These are phyloP conservation scores for Aleiodes testaceus DNA, from an alignment of 2,888 invertebrate species.

Conservation along the genomic window DNA sequence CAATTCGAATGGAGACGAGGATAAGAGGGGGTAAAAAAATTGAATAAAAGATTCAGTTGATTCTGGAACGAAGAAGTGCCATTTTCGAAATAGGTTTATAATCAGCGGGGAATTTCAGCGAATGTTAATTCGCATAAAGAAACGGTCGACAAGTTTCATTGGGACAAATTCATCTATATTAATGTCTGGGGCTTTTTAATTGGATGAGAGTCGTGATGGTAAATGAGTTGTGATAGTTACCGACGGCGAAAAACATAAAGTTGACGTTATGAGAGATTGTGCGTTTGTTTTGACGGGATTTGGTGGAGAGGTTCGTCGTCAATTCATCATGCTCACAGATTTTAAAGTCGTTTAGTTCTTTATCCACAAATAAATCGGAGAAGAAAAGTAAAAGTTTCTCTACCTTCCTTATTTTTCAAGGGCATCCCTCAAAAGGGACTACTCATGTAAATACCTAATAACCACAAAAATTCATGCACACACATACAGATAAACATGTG, in stretches of 20 bases:
- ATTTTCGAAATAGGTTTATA: not conserved
- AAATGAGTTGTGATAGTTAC: slow-evolving; percentile 33
- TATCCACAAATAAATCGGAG: too few relatives aligned
- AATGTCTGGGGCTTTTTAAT: slow-evolving; percentile 47
- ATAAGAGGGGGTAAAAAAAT: slow-evolving; percentile 41
- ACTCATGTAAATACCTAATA: too few relatives aligned
- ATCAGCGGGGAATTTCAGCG: slow-evolving; percentile 21
- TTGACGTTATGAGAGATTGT: not conserved
- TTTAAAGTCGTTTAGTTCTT: too few relatives aligned
- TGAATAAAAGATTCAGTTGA: slow-evolving; percentile 33
- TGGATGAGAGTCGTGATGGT: slow-evolving; percentile 40
- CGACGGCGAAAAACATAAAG: not conserved
- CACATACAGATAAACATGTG: not conserved
- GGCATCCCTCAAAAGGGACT: too few relatives aligned
- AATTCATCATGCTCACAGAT: too few relatives aligned
- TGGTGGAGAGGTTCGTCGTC: too few relatives aligned
- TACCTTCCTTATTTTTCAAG: too few relatives aligned
- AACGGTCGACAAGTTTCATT: slow-evolving; percentile 39
- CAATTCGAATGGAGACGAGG: slow-evolving; percentile 56
- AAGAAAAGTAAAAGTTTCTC: too few relatives aligned
- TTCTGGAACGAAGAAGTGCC: not conserved
- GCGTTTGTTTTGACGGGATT: not conserved
- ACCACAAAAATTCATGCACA: not conserved
- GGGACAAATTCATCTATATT: slow-evolving; percentile 52
- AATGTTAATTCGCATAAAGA: slow-evolving; percentile 29